These are phyloP conservation scores for Chamaea fasciata DNA, from an alignment of 2,113 vertebrate species.

Conservation along the genomic window DNA sequence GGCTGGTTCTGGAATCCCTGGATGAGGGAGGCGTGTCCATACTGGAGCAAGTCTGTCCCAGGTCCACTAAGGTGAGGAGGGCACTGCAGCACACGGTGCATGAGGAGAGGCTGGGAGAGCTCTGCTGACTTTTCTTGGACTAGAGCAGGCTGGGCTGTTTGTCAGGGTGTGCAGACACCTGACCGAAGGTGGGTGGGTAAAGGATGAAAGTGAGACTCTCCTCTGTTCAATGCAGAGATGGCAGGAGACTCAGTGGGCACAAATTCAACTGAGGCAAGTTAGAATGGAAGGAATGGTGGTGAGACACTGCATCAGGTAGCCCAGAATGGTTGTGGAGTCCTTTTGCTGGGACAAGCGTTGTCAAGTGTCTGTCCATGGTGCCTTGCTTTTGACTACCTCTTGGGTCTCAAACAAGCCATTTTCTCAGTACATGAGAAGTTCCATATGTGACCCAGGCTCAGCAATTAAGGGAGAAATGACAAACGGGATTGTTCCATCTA, in stretches of 20 bases:
- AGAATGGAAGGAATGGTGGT: too few relatives aligned
- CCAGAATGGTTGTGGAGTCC: too few relatives aligned
- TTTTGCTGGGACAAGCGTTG: too few relatives aligned
- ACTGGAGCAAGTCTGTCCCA: neutral
- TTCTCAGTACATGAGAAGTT: neutral
- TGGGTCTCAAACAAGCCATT: accelerated
- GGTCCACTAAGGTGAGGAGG: neutral
- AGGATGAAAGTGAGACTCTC: neutral
- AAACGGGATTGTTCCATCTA: neutral
- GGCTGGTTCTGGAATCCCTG: neutral
- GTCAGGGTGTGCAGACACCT: neutral
- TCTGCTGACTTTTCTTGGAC: neutral
- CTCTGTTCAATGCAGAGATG: neutral
- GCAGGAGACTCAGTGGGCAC: neutral
- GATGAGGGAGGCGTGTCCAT: accelerated
- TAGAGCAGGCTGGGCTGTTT: neutral
- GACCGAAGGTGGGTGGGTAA: neutral
- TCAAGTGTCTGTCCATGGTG: neutral
- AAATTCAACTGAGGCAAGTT: too few relatives aligned
- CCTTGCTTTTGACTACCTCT: neutral
- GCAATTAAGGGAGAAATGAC: neutral
- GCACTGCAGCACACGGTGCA: neutral
- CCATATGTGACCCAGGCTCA: neutral
- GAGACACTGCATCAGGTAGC: too few relatives aligned
- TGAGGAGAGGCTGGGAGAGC: neutral